Base-by-base conservation (phyloP, 2,888 invertebrate genomes). In the Poecilobothrus nobilitatus region DNA sequence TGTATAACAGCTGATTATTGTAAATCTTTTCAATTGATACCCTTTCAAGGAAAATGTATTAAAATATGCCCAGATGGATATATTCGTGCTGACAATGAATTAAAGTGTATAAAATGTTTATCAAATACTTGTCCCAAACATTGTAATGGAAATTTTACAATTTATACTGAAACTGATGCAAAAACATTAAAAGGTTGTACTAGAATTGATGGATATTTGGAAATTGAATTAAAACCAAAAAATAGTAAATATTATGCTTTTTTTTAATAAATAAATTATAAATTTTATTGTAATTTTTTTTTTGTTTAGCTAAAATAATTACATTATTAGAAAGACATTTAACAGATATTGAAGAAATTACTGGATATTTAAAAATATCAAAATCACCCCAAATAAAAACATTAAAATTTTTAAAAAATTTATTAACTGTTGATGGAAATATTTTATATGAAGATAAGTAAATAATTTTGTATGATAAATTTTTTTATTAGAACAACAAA, bases 191-290 rank as follows among this genome's bases (percentile, higher is more conserved):
- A 83, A 44, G 89, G 88, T 1, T 92, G 92, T 76, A 88, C 89
- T 0, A 84, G 85, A 66, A 87, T 94, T 65, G 83, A 85, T 34
- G 91, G 91, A 0, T 85, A 86, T 1, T 78, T 94, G 22, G 86
- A 86, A 67, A 89, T 94, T 12, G 76, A 80, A 37, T 68, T 80
- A 2, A 72, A 69, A 1, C 74, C 78, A 12, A 74, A 75, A 18
- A 67, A 76, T 70, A 66, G 80, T 79, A 41, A 9, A 20, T 18
- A n/a, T n/a, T n/a, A n/a, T 63, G 5, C 21, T 22, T 68, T 72
- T 27, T 63, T 70, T 64, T 66, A 71, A 67, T 66, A n/a, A n/a
- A n/a, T 44, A 3, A 12, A 15, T 70, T 63, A 73, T n/a, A 8
- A 12, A 1, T 4, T 4, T 5, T 2, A 44, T 27, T 9, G 8